Conservation (phyloP, 2,888 invertebrate species). For the Congeria kusceri region DNA sequence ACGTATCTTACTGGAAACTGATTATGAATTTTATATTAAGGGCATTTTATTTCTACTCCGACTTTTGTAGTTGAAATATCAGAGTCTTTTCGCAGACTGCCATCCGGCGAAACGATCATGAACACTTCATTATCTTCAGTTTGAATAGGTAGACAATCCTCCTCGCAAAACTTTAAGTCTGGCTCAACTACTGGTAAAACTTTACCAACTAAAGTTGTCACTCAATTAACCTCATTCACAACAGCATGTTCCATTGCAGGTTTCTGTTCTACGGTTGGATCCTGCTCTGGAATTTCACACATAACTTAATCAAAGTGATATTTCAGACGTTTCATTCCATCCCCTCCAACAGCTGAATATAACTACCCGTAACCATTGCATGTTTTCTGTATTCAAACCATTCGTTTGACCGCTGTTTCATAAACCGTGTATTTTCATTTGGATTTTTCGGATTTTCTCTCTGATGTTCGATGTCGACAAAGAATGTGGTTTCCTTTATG, state of each 20-base stretch:
- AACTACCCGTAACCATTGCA: slow-evolving; percentile 29
- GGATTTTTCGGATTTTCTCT: background rate
- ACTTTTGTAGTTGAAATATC: slow-evolving; percentile 13
- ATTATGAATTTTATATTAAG: slow-evolving; percentile 16
- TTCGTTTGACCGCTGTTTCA: slow-evolving; percentile 22
- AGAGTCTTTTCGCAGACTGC: slow-evolving; percentile 20
- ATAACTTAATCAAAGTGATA: slow-evolving; percentile 30
- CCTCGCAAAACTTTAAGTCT: slow-evolving; percentile 34
- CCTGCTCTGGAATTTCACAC: slow-evolving; percentile 11
- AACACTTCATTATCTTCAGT: slow-evolving; percentile 4
- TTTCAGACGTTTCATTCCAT: slow-evolving; percentile 26
- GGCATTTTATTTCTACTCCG: slow-evolving; percentile 54
- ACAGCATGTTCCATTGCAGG: slow-evolving; percentile 38
- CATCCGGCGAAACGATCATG: slow-evolving; percentile 59
- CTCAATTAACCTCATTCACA: slow-evolving; percentile 44
- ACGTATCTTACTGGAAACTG: slow-evolving; percentile 37
- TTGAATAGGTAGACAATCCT: slow-evolving; percentile 32
- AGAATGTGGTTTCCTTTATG: background rate
- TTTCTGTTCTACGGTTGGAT: background rate
- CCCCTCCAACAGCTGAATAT: slow-evolving; percentile 20
- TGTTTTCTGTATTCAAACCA: slow-evolving; percentile 29
- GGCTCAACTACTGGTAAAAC: slow-evolving; percentile 43
- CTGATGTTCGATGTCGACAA: background rate
- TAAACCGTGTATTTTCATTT: background rate
- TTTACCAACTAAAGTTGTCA: slow-evolving; percentile 48